phyloP scores from a whole-genome alignment of 92 coral and sea anemone species.

The Phymanthus crucifer region DNA sequence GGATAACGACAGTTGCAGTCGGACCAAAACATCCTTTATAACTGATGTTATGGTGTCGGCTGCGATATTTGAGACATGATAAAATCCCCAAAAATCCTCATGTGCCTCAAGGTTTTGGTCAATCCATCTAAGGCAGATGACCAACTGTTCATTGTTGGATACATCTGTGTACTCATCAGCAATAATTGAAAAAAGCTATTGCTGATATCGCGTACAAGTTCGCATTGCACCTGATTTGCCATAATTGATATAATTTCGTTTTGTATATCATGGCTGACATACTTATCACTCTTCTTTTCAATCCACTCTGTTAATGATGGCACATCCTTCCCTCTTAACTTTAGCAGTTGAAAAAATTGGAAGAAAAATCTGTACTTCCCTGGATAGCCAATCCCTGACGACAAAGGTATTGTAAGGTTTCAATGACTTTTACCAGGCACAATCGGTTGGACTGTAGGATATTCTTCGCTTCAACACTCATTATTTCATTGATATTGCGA shows the following conservation, averaged over 20 bases:
- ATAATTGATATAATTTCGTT: conserved; percentile 51
- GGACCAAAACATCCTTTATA: conserved; percentile 27
- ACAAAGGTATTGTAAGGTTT: conserved; percentile 43
- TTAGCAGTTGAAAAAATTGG: conserved; percentile 24
- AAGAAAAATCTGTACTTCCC: conserved; percentile 41
- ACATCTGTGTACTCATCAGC: conserved; percentile 33
- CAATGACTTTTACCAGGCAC: conserved; percentile 38
- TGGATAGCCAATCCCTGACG: conserved; percentile 48
- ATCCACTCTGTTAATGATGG: neutral
- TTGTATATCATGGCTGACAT: conserved; percentile 52
- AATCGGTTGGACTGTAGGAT: conserved; percentile 34
- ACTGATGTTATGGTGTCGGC: conserved; percentile 22
- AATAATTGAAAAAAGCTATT: conserved; percentile 27
- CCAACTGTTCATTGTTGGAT: conserved; percentile 30
- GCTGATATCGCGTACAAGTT: conserved; percentile 32
- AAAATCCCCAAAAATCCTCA: conserved; percentile 27
- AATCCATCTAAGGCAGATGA: conserved; percentile 47
- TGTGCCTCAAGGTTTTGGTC: conserved; percentile 44
- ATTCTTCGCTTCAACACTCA: conserved; percentile 29
- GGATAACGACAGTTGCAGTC: conserved; percentile 30
- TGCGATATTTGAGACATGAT: conserved; percentile 23
- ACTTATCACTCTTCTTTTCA: conserved; percentile 35
- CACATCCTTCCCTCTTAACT: neutral
- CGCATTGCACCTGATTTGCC: conserved; percentile 40
- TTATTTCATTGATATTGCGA: conserved; percentile 36